A percentile compares a stretch with the other conserved stretches of the same genome.
phyloP scores from a whole-genome alignment of 2,888 invertebrate genomes.

The Oligia latruncula region DNA sequence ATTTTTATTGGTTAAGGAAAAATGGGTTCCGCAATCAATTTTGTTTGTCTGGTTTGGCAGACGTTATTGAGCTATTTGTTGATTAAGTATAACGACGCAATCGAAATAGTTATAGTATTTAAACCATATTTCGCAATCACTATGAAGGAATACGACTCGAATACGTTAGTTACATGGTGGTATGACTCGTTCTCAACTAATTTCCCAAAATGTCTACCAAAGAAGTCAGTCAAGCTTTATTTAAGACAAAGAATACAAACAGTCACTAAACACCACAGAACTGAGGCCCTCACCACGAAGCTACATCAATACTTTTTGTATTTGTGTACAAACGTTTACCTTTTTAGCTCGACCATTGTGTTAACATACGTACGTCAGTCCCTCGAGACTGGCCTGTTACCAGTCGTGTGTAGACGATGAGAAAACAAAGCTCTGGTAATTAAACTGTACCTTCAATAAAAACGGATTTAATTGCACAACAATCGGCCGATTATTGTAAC shows the following conservation, averaged over 20 bases:
- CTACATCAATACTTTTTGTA: conserved; percentile 3
- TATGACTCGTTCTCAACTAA: background rate
- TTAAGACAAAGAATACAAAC: background rate
- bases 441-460: conserved; percentile 1
- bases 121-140: too few relatives aligned
- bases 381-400: conserved; percentile 20
- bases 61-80: conserved; percentile 11
- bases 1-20: conserved; percentile 42
- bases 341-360: conserved; percentile 8
- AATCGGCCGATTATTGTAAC: background rate
- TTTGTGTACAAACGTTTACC: conserved; percentile 31
- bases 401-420: conserved; percentile 1
- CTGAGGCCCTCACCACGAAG: too few relatives aligned
- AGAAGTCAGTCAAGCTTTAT: background rate
- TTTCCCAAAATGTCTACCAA: background rate
- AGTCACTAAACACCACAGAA: too few relatives aligned
- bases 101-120: background rate
- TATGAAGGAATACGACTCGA: background rate
- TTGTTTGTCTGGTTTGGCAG: conserved; percentile 8
- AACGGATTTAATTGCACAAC: conserved; percentile 2
- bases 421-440: conserved; percentile 5
- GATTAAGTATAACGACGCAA: background rate
- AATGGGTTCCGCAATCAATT: conserved; percentile 28
- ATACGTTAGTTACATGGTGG: background rate
- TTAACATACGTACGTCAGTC: conserved; percentile 1